These are phyloP conservation scores for Thymallus thymallus DNA, from an alignment of 2,113 vertebrate genomes.

Conservation along the genomic window DNA sequence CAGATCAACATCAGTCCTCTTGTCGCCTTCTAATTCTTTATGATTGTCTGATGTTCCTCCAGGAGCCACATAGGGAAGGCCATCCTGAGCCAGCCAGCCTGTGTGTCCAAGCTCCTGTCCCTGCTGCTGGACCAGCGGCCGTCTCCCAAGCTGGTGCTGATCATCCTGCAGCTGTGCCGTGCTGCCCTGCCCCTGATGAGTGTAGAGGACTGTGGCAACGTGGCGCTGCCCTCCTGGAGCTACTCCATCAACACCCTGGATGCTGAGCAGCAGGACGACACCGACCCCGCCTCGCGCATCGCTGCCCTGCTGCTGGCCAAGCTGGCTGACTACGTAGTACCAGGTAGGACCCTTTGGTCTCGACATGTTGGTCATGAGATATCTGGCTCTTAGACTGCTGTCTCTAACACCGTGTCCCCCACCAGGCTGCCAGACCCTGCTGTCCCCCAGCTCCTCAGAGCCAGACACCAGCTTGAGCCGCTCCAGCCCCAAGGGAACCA, in stretches of 20 bases:
- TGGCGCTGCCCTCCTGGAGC: constrained; percentile 95
- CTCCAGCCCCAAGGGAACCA: constrained; percentile 87
- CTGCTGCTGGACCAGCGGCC: constrained; percentile 95
- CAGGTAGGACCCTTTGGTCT: constrained; percentile 76
- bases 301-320: constrained; percentile 92
- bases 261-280: constrained; percentile 90
- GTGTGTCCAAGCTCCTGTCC: constrained; percentile 97
- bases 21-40: background rate
- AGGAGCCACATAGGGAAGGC: constrained; percentile 99
- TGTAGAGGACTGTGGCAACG: constrained; percentile 95
- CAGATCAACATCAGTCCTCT: background rate
- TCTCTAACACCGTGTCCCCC: background rate
- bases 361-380: background rate
- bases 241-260: constrained; percentile 91
- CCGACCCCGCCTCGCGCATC: constrained; percentile 94
- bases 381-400: background rate
- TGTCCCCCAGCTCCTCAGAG: constrained; percentile 94
- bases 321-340: constrained; percentile 96
- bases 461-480: constrained; percentile 86
- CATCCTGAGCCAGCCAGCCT: constrained; percentile 96
- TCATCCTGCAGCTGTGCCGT: constrained; percentile 94
- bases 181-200: constrained; percentile 97
- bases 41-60: constrained; percentile 11
- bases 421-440: constrained; percentile 91
- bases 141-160: constrained; percentile 95